A percentile compares a stretch with the other conserved stretches of the same genome.
Conservation (phyloP, 30 jellyfish, hydroid and myxozoan genomes). For the Chrysaora quinquecirrha region DNA sequence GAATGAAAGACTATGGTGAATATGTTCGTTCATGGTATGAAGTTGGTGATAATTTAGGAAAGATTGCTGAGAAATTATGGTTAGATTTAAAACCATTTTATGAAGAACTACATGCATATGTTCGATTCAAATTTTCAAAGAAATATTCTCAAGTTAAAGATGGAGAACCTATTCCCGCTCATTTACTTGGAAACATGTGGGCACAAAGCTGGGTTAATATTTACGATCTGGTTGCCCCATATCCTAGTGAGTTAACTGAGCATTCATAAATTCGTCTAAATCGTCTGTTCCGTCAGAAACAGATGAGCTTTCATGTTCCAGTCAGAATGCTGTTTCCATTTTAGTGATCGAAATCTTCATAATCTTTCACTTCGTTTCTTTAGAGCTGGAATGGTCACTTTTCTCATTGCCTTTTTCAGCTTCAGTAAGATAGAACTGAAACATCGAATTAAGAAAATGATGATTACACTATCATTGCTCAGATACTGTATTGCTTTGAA, state of each 20-base stretch:
- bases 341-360: no score
- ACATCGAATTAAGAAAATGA: no score
- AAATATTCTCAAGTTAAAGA: constrained; percentile 70
- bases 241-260: constrained; percentile 64
- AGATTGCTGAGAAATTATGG: constrained; percentile 84
- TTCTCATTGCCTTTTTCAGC: no score
- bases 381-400: no score
- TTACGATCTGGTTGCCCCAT: constrained; percentile 84
- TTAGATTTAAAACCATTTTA: constrained; percentile 91
- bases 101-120: constrained; percentile 95
- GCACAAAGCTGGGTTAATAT: constrained; percentile 92
- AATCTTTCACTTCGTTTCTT: no score
- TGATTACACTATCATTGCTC: no score
- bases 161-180: constrained; percentile 96
- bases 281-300: not conserved
- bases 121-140: constrained; percentile 68
- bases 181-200: constrained; percentile 98
- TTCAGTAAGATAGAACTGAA: no score
- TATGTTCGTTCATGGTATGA: constrained; percentile 89
- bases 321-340: not conserved
- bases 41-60: constrained; percentile 67
- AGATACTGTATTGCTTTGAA: no score
- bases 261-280: no score
- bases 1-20: constrained; percentile 84
- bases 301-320: not conserved